Conservation (phyloP, 37 sponge, comb jelly and placozoan species). For the Halichondria panicea region DNA sequence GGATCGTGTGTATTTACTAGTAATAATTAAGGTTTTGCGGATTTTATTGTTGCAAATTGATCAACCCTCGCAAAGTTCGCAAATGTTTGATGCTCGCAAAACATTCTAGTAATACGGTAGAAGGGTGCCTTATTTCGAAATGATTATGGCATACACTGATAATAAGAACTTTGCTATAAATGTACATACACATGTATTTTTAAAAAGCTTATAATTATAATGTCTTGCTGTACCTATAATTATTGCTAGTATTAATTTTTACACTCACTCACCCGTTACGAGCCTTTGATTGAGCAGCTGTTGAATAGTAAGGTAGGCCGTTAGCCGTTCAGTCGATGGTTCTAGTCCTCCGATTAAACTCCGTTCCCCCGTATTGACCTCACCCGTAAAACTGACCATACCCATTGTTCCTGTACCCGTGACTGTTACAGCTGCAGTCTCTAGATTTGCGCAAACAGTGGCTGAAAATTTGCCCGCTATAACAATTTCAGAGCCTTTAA, state of each 20-base stretch:
- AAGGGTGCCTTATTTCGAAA: too few species aligned
- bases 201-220: too few species aligned
- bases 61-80: too few species aligned
- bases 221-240: too few species aligned
- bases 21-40: too few species aligned
- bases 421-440: constrained; percentile 16
- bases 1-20: too few species aligned
- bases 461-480: constrained; percentile 40
- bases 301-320: constrained; percentile 40
- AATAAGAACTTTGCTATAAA: too few species aligned
- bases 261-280: constrained; percentile 8
- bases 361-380: background rate
- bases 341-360: constrained; percentile 9
- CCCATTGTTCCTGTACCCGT: constrained; percentile 17
- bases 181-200: too few species aligned
- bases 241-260: background rate
- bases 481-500: constrained; percentile 55
- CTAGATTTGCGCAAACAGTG: background rate
- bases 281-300: constrained; percentile 11
- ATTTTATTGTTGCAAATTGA: too few species aligned
- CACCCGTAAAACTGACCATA: constrained; percentile 6
- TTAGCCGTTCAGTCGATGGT: constrained; percentile 43
- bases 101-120: too few species aligned
- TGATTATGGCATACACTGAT: too few species aligned
- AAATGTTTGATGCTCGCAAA: too few species aligned